A percentile compares a stretch with the other conserved stretches of the same genome.
Conservation (phyloP, 2,113 vertebrate species). For the Sylvia atricapilla region DNA sequence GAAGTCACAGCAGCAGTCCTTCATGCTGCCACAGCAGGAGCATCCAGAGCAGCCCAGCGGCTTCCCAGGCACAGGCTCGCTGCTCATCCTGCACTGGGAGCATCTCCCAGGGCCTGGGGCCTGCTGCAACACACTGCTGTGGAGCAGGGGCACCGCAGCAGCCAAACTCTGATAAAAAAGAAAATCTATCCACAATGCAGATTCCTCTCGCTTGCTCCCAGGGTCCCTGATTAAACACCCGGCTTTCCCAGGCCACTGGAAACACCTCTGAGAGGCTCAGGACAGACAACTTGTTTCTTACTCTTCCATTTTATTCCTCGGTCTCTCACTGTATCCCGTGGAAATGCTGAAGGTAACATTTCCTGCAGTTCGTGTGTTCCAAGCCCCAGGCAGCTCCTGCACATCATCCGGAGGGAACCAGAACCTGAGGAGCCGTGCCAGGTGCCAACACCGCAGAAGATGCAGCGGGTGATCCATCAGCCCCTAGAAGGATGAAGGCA, state of each 20-base stretch:
- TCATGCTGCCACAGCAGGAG: neutral
- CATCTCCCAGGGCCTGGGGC: accelerated
- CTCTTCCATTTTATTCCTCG: neutral
- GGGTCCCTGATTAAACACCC: accelerated
- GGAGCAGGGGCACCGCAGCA: neutral
- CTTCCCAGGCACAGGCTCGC: neutral
- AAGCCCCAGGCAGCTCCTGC: neutral
- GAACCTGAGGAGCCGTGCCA: neutral
- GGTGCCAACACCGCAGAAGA: neutral
- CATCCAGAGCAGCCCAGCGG: neutral
- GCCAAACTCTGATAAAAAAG: neutral
- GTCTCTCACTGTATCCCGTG: accelerated
- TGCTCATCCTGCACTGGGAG: neutral
- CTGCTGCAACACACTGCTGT: neutral
- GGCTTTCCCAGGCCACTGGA: neutral
- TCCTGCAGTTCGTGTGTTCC: neutral
- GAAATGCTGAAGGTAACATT: neutral
- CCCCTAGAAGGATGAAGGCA: accelerated
- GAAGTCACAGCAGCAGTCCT: neutral
- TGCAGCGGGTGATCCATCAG: neutral
- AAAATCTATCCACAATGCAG: neutral
- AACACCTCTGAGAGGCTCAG: neutral
- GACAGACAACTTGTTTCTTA: neutral
- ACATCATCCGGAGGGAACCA: accelerated
- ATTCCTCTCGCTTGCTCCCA: neutral